Percentiles rank a stretch among this genome's conserved stretches.
Conservation (phyloP, 2,797 vertebrate species). For the Coregonus ussuriensis region DNA sequence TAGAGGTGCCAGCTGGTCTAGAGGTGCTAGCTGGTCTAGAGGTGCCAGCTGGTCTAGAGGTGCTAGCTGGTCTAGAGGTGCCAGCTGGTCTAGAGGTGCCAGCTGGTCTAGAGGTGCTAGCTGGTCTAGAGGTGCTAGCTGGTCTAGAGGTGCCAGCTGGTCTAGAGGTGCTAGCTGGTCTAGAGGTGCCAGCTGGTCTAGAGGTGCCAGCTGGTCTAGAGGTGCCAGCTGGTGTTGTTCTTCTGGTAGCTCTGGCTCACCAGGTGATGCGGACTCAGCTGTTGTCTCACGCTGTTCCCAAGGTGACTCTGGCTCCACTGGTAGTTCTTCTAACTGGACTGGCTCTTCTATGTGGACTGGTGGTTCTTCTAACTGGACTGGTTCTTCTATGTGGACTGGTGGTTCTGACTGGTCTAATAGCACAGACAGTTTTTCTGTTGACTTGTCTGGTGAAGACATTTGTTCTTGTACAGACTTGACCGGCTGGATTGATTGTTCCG, state of each 20-base stretch:
- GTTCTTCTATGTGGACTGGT: not conserved
- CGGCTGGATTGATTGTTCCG: not conserved
- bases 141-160: not conserved
- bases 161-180: not conserved
- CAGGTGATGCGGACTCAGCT: not conserved
- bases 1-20: not conserved
- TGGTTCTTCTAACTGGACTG: slow-evolving; percentile 3
- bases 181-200: not conserved
- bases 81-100: not conserved
- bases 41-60: not conserved
- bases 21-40: not conserved
- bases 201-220: not conserved
- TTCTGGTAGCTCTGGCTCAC: not conserved
- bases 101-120: not conserved
- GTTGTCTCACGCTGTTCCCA: not conserved
- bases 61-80: not conserved
- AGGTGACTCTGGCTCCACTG: not conserved
- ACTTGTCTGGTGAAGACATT: not conserved
- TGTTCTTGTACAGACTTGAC: too few relatives aligned
- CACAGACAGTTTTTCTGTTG: not conserved
- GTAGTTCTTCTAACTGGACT: slow-evolving; percentile 1
- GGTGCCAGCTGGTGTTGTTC: not conserved
- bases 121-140: not conserved
- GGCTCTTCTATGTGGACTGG: not conserved
- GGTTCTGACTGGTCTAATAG: slow-evolving; percentile 20